Percentiles rank a stretch among this genome's conserved stretches.
These are phyloP conservation scores for Ormia ochracea DNA, from an alignment of 2,888 invertebrate genomes.

Conservation along the genomic window DNA sequence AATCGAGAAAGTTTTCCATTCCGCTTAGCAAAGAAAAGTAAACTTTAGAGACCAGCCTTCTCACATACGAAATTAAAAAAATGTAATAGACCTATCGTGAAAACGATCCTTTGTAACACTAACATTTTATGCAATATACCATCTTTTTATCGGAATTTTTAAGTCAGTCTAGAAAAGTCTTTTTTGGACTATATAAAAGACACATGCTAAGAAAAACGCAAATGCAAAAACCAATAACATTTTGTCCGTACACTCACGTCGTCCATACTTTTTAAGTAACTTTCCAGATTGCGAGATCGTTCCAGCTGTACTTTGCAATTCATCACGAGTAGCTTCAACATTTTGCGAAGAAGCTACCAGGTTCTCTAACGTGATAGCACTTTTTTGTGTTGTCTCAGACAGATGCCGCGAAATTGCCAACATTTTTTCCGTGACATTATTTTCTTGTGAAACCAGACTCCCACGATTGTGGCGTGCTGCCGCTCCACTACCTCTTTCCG, in stretches of 20 bases:
- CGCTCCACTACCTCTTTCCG: constrained; percentile 27
- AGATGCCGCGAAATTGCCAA: constrained; percentile 90
- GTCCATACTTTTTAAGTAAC: constrained; percentile 93
- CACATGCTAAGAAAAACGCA: constrained; percentile 91
- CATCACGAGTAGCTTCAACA: constrained; percentile 87
- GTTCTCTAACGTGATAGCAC: constrained; percentile 89
- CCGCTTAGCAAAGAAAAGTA: constrained; percentile 7
- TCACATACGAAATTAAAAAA: not conserved
- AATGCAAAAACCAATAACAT: constrained; percentile 91
- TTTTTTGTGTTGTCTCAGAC: constrained; percentile 90
- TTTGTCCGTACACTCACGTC: constrained; percentile 97
- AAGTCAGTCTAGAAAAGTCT: constrained; percentile 83
- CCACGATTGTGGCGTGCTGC: constrained; percentile 79
- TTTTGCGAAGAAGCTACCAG: constrained; percentile 84
- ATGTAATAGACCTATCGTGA: not conserved
- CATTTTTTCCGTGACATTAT: constrained; percentile 89
- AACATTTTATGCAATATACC: not conserved
- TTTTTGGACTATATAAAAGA: constrained; percentile 94
- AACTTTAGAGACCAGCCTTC: constrained; percentile 41
- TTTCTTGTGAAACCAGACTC: constrained; percentile 77
- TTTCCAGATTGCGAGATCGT: constrained; percentile 93
- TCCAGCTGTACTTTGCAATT: constrained; percentile 90
- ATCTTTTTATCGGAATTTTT: not conserved
- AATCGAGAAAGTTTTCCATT: constrained; percentile 37
- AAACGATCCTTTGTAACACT: not conserved